Base-by-base conservation (phyloP, 2,888 invertebrate species). In the Chironomus tentans region DNA sequence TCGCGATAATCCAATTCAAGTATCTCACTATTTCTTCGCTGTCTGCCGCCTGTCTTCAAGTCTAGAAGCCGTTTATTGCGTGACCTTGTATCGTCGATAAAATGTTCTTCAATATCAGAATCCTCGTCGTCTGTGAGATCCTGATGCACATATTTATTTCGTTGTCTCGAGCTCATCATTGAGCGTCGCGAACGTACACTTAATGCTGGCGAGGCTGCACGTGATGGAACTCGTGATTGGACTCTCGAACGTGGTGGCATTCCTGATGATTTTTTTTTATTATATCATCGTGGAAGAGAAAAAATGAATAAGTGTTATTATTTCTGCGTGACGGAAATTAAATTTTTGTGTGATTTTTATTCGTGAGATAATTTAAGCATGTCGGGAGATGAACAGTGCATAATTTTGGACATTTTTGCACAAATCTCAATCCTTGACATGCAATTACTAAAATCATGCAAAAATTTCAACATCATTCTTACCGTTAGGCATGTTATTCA, bases 111-210 rank as follows among this genome's bases (percentile, higher is more conserved):
- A 18, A 86, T 84, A 69, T 90, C 90, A 1, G 90, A 90, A 78
- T 90, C 90, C 15, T 89, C 91, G 78, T 88, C 88, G 79, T 80
- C 86, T 78, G 86, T 86, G 3, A 85, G 83, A 56, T 86, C 86
- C 62, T 86, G 85, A 48, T 86, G 85, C 1, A 81, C 80, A 68
- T 84, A 84, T 70, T 84, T 82, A 76, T 84, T 82, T 56, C 84
- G 81, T 22, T 24, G 85, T 79, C 88, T 85, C 46, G 87, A 85
- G 77, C 88, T 85, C 46, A 86, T 85, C 80, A 89, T 85, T 0
- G 92, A 92, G 78, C 91, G 88, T 47, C 91, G 87, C 3, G 91
- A 90, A 78, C 90, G 88, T 72, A 88, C 80, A 80, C 92, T 92
- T 77, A 89, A 86, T 0, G 92, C 89, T 0, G 91, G 91, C 0